A percentile compares a stretch with the other conserved stretches of the same genome.
These are phyloP conservation scores for Odocoileus virginianus DNA, from an alignment of 2,113 vertebrate genomes.

Conservation along the genomic window DNA sequence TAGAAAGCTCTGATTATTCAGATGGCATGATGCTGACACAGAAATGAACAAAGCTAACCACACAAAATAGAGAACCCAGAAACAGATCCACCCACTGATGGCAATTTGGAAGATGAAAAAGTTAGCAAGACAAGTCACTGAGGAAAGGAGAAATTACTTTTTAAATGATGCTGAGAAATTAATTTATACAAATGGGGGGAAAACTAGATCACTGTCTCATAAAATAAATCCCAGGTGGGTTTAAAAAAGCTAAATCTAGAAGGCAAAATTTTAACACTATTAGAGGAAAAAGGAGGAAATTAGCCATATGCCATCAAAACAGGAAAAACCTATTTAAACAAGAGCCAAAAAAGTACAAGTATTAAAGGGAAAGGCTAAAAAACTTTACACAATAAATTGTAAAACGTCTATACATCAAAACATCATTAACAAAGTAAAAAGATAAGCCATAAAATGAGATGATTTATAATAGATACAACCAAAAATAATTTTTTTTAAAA, in stretches of 20 bases:
- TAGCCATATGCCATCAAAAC: not conserved
- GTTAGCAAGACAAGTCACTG: not conserved
- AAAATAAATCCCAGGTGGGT: not conserved
- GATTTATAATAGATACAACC: not conserved
- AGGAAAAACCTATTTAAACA: conserved; percentile 18
- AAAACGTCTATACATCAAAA: not conserved
- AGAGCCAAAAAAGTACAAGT: not conserved
- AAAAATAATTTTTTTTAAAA: not conserved
- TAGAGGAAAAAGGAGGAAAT: not conserved
- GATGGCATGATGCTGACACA: not conserved
- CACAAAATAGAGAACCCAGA: not conserved
- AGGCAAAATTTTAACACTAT: conserved; percentile 23
- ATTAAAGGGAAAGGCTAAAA: not conserved
- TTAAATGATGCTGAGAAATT: not conserved
- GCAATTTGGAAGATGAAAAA: not conserved
- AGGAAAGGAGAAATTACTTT: conserved; percentile 1
- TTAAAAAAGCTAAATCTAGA: not conserved
- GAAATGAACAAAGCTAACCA: not conserved
- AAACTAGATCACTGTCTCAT: not conserved
- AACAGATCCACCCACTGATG: not conserved
- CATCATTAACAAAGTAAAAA: not conserved
- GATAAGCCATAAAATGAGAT: not conserved
- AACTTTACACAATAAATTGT: not conserved
- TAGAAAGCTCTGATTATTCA: not conserved
- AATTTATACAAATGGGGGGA: not conserved